These are phyloP conservation scores for Pseudorhiza aurosa DNA, from an alignment of 30 jellyfish, hydroid and myxozoan genomes.

Conservation along the genomic window DNA sequence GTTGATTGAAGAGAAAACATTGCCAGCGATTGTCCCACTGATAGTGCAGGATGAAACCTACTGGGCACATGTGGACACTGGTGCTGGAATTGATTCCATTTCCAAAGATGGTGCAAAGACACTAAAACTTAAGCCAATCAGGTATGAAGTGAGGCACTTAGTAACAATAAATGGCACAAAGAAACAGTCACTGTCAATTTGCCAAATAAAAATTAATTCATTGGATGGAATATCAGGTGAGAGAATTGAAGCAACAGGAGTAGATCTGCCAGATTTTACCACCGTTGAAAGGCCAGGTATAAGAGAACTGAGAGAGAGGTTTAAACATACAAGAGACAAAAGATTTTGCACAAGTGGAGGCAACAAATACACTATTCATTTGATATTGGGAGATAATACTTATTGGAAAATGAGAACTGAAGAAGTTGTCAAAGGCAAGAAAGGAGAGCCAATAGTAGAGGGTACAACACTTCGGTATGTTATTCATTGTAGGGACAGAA, in stretches of 20 bases:
- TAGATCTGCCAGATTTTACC: constrained; percentile 49
- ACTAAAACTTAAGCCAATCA: constrained; percentile 14
- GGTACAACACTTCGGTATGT: constrained; percentile 42
- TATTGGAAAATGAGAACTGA: constrained; percentile 46
- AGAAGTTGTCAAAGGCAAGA: constrained; percentile 33
- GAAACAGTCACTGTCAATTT: constrained; percentile 45
- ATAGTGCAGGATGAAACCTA: constrained; percentile 27
- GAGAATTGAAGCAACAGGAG: constrained; percentile 57
- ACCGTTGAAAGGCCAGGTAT: constrained; percentile 50
- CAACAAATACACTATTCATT: constrained; percentile 23
- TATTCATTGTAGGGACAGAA: constrained; percentile 15
- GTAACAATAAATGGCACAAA: constrained; percentile 45
- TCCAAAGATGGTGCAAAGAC: constrained; percentile 49
- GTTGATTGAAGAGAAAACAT: constrained; percentile 25
- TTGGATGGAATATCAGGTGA: constrained; percentile 58
- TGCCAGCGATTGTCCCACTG: constrained; percentile 44
- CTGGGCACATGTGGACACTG: constrained; percentile 61
- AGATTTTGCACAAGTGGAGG: constrained; percentile 27
- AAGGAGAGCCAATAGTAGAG: constrained; percentile 57
- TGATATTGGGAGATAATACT: constrained; percentile 43
- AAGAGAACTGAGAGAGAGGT: constrained; percentile 49
- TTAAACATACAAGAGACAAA: constrained; percentile 50
- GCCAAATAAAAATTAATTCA: constrained; percentile 26
- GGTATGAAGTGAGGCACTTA: constrained; percentile 20
- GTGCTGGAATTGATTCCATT: constrained; percentile 58